phyloP scores from a whole-genome alignment of 2,888 invertebrate genomes.

The Campoplex capitator region DNA sequence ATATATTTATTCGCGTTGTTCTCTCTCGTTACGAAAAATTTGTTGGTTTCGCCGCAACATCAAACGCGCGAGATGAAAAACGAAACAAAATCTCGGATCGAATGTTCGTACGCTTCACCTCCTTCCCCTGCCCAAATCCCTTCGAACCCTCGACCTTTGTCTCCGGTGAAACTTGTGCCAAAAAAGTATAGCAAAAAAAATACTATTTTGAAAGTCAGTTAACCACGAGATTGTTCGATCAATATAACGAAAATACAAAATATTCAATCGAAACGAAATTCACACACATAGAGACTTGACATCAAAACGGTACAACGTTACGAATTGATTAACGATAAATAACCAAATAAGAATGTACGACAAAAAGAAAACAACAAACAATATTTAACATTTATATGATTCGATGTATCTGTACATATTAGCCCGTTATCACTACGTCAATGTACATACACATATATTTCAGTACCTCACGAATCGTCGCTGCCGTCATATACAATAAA shows the following conservation, averaged over 20 bases:
- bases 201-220: constrained; percentile 69
- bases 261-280: constrained; percentile 1
- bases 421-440: constrained; percentile 81
- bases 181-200: constrained; percentile 64
- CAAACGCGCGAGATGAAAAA: constrained; percentile 2
- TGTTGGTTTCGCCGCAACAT: constrained; percentile 34
- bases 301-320: constrained; percentile 70
- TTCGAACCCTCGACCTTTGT: constrained; percentile 49
- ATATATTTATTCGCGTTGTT: constrained; percentile 36
- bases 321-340: constrained; percentile 73
- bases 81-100: constrained; percentile 39
- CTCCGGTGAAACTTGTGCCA: constrained; percentile 69
- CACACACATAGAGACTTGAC: constrained; percentile 49
- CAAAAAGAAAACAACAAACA: constrained; percentile 45
- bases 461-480: constrained; percentile 82
- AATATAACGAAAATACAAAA: constrained; percentile 53
- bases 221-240: constrained; percentile 68
- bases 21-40: constrained; percentile 43
- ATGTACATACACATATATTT: constrained; percentile 83
- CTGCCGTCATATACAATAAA: constrained; percentile 81
- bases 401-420: constrained; percentile 83
- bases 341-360: constrained; percentile 64
- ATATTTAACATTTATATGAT: constrained; percentile 79
- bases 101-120: constrained; percentile 32
- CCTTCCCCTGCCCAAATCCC: not conserved